Evolutionary conservation across 2,113 vertebrate species (phyloP).

Genomic region (Leptobrachium ailaonicum): DNA sequence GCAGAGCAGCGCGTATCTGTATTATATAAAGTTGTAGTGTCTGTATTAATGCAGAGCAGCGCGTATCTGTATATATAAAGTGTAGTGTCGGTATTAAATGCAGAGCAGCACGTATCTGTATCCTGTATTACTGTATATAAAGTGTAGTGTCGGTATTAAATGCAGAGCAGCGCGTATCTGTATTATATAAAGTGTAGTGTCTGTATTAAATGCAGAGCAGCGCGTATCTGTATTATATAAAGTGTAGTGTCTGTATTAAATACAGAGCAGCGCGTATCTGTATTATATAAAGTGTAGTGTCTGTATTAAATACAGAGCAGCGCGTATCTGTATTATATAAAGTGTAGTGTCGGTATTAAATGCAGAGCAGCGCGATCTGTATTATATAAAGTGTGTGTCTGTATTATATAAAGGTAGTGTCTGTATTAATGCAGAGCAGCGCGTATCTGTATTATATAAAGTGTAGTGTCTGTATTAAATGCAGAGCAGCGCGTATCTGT

Average conservation of each 20-base stretch:
- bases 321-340: slow-evolving; percentile 8
- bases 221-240: background rate
- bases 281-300: background rate
- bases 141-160: background rate
- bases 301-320: background rate
- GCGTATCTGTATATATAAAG: background rate
- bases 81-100: background rate
- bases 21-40: background rate
- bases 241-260: background rate
- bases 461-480: background rate
- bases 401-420: background rate
- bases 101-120: background rate
- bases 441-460: background rate
- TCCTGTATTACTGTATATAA: too few species aligned
- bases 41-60: background rate
- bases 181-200: background rate
- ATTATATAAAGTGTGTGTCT: background rate
- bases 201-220: background rate
- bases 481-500: background rate
- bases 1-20: background rate
- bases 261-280: background rate
- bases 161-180: background rate
- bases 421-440: background rate
- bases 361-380: background rate
- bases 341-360: slow-evolving; percentile 8